A percentile compares a stretch with the other conserved stretches of the same genome.
phyloP scores from a whole-genome alignment of 2,888 invertebrate genomes.

The Hybos culiciformis region DNA sequence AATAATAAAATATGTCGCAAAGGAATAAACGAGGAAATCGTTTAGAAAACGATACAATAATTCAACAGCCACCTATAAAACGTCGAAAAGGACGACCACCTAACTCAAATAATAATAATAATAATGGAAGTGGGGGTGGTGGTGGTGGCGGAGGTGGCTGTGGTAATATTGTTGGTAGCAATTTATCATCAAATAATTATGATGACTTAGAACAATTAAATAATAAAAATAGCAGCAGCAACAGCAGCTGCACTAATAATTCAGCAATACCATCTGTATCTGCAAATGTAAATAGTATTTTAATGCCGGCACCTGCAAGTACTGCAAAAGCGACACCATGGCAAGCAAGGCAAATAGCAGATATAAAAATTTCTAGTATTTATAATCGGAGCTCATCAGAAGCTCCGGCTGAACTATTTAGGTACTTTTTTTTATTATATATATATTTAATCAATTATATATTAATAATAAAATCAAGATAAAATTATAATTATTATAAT shows the following conservation, averaged over 20 bases:
- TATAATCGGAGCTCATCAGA: slow-evolving; percentile 71
- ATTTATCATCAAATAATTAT: slow-evolving; percentile 10
- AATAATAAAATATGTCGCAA: too few relatives aligned
- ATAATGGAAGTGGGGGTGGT: slow-evolving; percentile 27
- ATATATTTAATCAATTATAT: not conserved
- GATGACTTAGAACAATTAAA: not conserved
- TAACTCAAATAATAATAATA: slow-evolving; percentile 25
- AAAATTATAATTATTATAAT: not conserved
- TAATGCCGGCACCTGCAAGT: slow-evolving; percentile 17
- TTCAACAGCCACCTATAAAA: slow-evolving; percentile 50
- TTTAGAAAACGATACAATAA: slow-evolving; percentile 34
- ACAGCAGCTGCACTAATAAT: slow-evolving; percentile 9
- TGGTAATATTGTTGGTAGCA: slow-evolving; percentile 11
- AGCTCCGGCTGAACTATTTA: slow-evolving; percentile 71
- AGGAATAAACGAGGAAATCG: slow-evolving; percentile 63
- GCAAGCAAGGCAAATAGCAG: slow-evolving; percentile 72
- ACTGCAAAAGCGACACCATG: slow-evolving; percentile 36
- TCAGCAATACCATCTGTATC: slow-evolving; percentile 12
- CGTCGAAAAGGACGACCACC: slow-evolving; percentile 59
- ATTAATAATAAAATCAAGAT: not conserved
- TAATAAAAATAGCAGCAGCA: not conserved
- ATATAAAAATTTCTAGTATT: slow-evolving; percentile 78
- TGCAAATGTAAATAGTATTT: slow-evolving; percentile 18
- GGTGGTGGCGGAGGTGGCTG: slow-evolving; percentile 15
- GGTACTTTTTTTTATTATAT: slow-evolving; percentile 27